A percentile compares a stretch with the other conserved stretches of the same genome.
Evolutionary conservation across 2,113 vertebrate species (phyloP).

Genomic region (Menidia beryllina): DNA sequence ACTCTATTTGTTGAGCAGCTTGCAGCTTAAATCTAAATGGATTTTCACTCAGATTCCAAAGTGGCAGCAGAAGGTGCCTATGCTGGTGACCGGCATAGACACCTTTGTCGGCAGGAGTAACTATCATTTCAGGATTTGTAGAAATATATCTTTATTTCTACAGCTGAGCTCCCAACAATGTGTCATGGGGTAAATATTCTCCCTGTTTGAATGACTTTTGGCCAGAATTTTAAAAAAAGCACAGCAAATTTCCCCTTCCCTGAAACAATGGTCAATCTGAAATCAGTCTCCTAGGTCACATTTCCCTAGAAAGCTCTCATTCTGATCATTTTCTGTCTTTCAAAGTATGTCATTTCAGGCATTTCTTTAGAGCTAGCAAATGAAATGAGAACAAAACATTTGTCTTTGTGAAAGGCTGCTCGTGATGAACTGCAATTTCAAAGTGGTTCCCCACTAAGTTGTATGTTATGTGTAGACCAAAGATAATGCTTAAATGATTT

Average conservation of each 20-base stretch:
- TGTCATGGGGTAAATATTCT: conserved; percentile 47
- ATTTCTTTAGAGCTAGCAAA: too few species aligned
- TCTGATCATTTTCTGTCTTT: conserved; percentile 1
- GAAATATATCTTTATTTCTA: conserved; percentile 59
- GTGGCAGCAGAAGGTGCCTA: conserved; percentile 45
- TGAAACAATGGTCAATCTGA: conserved; percentile 19
- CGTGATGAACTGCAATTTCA: too few species aligned
- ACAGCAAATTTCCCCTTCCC: background rate
- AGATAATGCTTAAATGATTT: too few species aligned
- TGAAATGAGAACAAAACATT: too few species aligned
- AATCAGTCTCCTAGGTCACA: conserved; percentile 29
- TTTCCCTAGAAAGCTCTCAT: conserved; percentile 24
- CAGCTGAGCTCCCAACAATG: conserved; percentile 50
- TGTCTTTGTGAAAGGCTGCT: too few species aligned
- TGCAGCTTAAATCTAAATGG: conserved; percentile 30
- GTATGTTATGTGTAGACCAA: too few species aligned
- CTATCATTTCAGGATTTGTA: conserved; percentile 64
- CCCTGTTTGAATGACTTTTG: conserved; percentile 24
- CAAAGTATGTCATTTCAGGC: too few species aligned
- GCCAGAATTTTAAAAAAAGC: conserved; percentile 20
- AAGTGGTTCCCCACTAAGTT: too few species aligned
- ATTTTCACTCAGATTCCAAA: conserved; percentile 39
- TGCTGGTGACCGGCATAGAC: conserved; percentile 44
- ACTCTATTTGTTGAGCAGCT: conserved; percentile 31
- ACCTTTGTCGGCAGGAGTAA: conserved; percentile 58